Evolutionary conservation across 2,113 vertebrate species (phyloP), one percentile per base, ranked within the genome.

Genomic region (Strix aluco): DNA sequence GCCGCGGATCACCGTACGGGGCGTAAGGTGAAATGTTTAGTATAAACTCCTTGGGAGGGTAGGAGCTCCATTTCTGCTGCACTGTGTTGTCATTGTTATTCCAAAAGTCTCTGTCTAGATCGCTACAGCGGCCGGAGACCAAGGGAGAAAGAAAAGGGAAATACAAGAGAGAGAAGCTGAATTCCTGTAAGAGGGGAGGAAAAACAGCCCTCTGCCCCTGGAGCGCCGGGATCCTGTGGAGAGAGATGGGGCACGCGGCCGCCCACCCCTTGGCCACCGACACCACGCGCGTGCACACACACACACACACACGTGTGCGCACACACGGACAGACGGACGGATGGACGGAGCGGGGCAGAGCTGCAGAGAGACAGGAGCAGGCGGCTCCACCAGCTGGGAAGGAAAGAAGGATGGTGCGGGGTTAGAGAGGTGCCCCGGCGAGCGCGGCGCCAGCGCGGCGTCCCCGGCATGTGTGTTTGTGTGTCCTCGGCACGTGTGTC

Each of bases 71-170:
- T 98, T 99, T 99, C 99, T 99, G 99, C 97, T 99, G 99, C 98
- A 99, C 99, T 98, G 99, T 99, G 98, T 99, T 99, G 98, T 99
- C 99, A 98, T 99, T 99, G 99, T 99, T 99, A 98, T 99, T 99
- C 99, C 99, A 99, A 98, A 99, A 99, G 98, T 99, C 99, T 99
- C 99, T 99, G 99, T 99, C 99, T 98, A 99, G 98, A 98, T 99
- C 99, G 94, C 99, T 99, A 99, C 92, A 98, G 98, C 97, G 95
- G 98, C 98, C 98, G 97, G 98, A 95, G 98, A 98, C 98, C 97
- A 97, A 95, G 98, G 97, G 93, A 97, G 98, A 97, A 96, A 97
- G 95, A 97, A 98, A 98, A 98, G 98, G 98, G 97, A 98, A 98
- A 98, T 98, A 98, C 97, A 98, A 98, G 97, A 98, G 97, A 97